Base-by-base conservation (phyloP, 2,113 vertebrate species). In the Trachemys scripta region DNA sequence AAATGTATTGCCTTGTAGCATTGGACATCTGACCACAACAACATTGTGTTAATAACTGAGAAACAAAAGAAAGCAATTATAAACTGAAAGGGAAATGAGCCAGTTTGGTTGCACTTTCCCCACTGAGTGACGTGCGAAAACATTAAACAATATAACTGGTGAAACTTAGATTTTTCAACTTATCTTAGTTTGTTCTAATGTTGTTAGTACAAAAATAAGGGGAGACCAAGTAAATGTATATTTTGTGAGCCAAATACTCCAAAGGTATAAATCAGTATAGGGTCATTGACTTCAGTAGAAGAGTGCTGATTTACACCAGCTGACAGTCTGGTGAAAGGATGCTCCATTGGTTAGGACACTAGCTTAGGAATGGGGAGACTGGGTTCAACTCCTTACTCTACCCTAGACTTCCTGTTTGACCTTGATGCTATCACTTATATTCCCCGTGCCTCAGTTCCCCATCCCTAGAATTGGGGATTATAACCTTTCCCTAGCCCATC, bases 131-230 rank as follows among this genome's bases (percentile, higher is more conserved):
- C 1, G 50, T 1, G 29, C 0, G 51, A 4, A 22, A 14, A 76
- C 76, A 78, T 49, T 3, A 49, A 84, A 31, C 4, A 14, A 3
- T 47, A 82, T 38, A 2, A 85, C 0, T 84, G 1, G 25, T 2
- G 0, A 76, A 24, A 86, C 84, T 3, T 4, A 51, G 3, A 14
- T 3, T 35, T 56, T 45, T 62, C 42, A 78, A 12, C 13, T 56
- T 20, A 7, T 10, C 3, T 2, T 7, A 24, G 1, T 76, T 76
- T 24, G 50, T 90, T 88, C 45, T 79, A 62, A 93, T n/a, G 19
- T 59, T 2, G 10, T 17, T 8, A 9, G 7, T 31, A 82, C 3
- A 29, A 7, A 80, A 49, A 8, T 38, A 45, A 53, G 42, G 76
- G 25, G 17, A 54, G 31, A 62, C 19, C n/a, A 42, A 45, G 11